Base-by-base conservation (phyloP, 2,888 invertebrate species). In the Idaea dimidiata region DNA sequence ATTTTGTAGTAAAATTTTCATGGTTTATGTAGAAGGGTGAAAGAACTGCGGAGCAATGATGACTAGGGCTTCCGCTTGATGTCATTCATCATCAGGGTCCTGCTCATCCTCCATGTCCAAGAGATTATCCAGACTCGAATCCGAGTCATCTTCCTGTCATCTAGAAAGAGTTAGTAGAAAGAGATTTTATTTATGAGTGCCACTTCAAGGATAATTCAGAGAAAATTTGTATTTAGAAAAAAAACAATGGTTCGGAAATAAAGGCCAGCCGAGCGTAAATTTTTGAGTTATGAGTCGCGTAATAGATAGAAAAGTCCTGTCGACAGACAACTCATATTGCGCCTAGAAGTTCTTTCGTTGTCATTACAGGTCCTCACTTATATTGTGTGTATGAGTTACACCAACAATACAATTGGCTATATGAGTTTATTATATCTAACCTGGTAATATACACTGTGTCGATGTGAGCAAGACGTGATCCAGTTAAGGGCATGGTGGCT, bases 361-460 rank as follows among this genome's bases (percentile, higher is more conserved):
- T 43, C 10, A 7, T 3, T 24, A 24, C 24, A 24, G 5, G 5
- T 43, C 43, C 43, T 14, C 43, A 43, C 43, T 14, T 43, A 6
- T 6, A 6, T 32, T 5, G 7, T 32, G 32, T 10, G 14, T 43
- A 14, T n/a, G n/a, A n/a, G n/a, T n/a, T n/a, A n/a, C n/a, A n/a
- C n/a, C n/a, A n/a, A n/a, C n/a, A 1, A 2, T 66, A 14, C 59
- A 24, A 24, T 5, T 24, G 24, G 3, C 24, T 24, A n/a, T 31
- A 63, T 24, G 31, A 5, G 16, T 61, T 59, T 0, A 4, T 17
- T 59, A 16, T 17, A 43, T 57, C 17, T 64, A 72, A 94, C 94
- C 94, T 94, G 81, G 94, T 89, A 77, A 94, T 94, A 72, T 93
- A 91, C 57, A 94, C 93, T 32, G 94, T 93, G 75, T 94, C 94